Base-by-base conservation (phyloP, 2,113 vertebrate genomes). In the Bujurquina vittata region DNA sequence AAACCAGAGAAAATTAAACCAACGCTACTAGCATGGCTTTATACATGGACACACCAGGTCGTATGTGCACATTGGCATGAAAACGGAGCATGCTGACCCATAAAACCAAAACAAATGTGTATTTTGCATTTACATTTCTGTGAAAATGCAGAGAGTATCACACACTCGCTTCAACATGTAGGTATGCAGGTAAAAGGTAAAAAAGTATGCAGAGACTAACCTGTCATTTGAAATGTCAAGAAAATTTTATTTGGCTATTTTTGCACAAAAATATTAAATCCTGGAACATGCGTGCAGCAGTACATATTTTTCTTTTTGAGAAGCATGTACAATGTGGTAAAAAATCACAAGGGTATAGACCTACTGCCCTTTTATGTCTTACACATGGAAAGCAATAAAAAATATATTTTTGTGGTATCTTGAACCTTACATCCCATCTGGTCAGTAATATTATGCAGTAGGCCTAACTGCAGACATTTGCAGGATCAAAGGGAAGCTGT, bases 401-500 rank as follows among this genome's bases (percentile, higher is more conserved):
- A 65, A 67, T 26, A 4, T 31, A n/a, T 31, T 0, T 31, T 5
- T n/a, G 46, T 33, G 26, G 54, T 29, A 9, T 54, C 26, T 72
- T 72, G 26, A 72, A 26, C 2, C 20, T 33, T 72, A 72, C 67
- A 2, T 72, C 65, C 46, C n/a, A 1, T 54, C 18, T 37, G 80
- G 59, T 46, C 29, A 33, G 40, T 84, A 43, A 85, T 59, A 61
- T 79, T 29, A 49, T 37, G 37, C 76, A 61, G 55, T n/a, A 72
- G 20, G 26, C 46, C 67, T 31, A 75, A 80, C 81, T 65, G 69
- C 60, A 83, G 40, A 58, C 49, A 26, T 62, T 79, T 81, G 18
- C 57, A 52, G 12, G 14, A 60, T 85, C 55, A 76, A 83, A 85
- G 31, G 55, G 57, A 78, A 63, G 80, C 67, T 33, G 52, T 72